Percentiles rank a stretch among this genome's conserved stretches.
phyloP scores from a whole-genome alignment of 2,888 invertebrate species.

The Drosophila kanekoi region DNA sequence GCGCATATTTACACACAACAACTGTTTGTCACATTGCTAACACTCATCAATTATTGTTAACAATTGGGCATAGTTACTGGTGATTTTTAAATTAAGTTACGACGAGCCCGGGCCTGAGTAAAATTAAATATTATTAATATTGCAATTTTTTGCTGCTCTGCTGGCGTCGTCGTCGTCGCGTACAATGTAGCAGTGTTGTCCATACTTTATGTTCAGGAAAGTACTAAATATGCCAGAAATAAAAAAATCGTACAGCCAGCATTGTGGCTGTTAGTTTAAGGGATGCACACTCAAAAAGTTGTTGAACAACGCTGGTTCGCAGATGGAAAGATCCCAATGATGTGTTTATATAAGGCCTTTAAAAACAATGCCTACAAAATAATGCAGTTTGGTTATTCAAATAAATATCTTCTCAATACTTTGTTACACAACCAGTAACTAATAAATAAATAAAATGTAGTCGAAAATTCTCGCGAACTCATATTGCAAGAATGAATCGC shows the following conservation, averaged over 20 bases:
- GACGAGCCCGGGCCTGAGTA: constrained; percentile 24
- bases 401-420: no score
- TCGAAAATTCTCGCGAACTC: no score
- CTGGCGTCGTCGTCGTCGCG: constrained; percentile 55
- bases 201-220: constrained; percentile 4
- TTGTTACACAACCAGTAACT: no score
- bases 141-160: constrained; percentile 59
- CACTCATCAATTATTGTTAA: constrained; percentile 5
- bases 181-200: constrained; percentile 45
- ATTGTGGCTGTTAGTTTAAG: constrained; percentile 23
- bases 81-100: constrained; percentile 14
- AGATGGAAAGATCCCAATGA: not conserved
- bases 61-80: constrained; percentile 4
- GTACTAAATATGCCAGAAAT: constrained; percentile 36
- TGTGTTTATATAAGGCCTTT: not conserved
- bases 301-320: not conserved
- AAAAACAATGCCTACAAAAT: not conserved
- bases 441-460: no score
- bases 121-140: constrained; percentile 50
- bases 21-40: constrained; percentile 36
- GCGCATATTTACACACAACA: constrained; percentile 51
- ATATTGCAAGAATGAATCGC: no score
- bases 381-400: no score
- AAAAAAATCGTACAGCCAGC: constrained; percentile 42
- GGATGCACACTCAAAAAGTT: constrained; percentile 16